phyloP scores from a whole-genome alignment of 2,888 invertebrate species.

The Automeris io region DNA sequence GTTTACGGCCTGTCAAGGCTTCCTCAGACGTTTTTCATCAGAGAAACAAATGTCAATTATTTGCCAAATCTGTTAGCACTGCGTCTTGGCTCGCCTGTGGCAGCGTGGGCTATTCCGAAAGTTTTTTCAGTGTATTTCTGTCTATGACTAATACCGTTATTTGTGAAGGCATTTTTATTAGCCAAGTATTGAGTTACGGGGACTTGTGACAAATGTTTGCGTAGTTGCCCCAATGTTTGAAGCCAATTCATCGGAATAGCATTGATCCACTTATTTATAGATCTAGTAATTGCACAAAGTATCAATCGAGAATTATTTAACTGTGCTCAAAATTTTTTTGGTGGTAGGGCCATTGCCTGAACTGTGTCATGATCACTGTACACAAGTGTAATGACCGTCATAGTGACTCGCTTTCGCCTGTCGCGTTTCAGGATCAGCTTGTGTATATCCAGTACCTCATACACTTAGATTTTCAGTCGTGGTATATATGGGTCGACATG shows the following conservation, averaged over 20 bases:
- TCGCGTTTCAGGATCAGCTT: too few relatives aligned
- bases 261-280: too few relatives aligned
- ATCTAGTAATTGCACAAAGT: too few relatives aligned
- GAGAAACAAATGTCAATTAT: neutral
- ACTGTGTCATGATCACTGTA: too few relatives aligned
- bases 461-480: too few relatives aligned
- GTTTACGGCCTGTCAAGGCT: constrained; percentile 4
- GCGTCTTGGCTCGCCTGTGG: constrained; percentile 37
- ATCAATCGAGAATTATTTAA: too few relatives aligned
- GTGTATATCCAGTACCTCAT: too few relatives aligned
- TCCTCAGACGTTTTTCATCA: neutral
- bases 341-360: too few relatives aligned
- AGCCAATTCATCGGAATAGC: constrained; percentile 6
- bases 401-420: too few relatives aligned
- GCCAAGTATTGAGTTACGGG: constrained; percentile 50
- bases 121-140: constrained; percentile 56
- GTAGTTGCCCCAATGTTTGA: constrained; percentile 23
- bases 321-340: too few relatives aligned
- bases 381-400: too few relatives aligned
- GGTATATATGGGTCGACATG: too few relatives aligned
- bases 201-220: constrained; percentile 40
- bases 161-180: constrained; percentile 55
- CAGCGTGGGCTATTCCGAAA: constrained; percentile 45
- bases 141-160: constrained; percentile 59
- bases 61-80: constrained; percentile 8